Conservation (phyloP, 2,113 vertebrate species). For the Potamarius usumacintae region DNA sequence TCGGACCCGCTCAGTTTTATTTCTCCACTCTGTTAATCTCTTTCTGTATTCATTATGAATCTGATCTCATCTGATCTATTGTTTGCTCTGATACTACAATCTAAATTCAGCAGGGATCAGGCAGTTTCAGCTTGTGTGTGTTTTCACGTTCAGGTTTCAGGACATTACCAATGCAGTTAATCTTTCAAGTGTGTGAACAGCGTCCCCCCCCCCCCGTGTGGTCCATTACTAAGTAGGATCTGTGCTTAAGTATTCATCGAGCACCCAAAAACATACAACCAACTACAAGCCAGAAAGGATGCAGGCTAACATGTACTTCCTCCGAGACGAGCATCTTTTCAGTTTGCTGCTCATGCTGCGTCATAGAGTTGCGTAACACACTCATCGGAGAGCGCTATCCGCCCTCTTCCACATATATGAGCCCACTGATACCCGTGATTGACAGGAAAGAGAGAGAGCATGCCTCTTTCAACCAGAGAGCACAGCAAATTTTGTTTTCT, state of each 20-base stretch:
- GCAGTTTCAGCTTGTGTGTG: slow-evolving; percentile 1
- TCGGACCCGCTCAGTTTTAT: neutral
- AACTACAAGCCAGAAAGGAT: too few relatives aligned
- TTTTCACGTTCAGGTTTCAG: neutral
- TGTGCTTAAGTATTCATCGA: neutral
- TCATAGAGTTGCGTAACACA: too few relatives aligned
- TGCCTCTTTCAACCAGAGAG: neutral
- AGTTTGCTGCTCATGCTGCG: too few relatives aligned
- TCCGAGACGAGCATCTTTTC: too few relatives aligned
- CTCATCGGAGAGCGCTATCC: neutral
- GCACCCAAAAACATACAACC: too few relatives aligned
- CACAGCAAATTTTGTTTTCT: neutral
- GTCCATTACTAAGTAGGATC: neutral
- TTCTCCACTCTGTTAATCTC: slow-evolving; percentile 9
- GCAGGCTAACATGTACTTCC: too few relatives aligned
- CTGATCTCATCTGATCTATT: neutral
- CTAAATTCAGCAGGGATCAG: slow-evolving; percentile 12
- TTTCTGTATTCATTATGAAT: neutral
- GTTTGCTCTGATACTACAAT: slow-evolving; percentile 12
- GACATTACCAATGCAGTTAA: neutral
- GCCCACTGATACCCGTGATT: neutral
- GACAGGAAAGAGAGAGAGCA: neutral
- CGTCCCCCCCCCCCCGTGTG: neutral
- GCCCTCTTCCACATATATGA: neutral
- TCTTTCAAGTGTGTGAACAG: neutral